phyloP scores from a whole-genome alignment of 2,888 invertebrate genomes.

The Conomelus anceps region DNA sequence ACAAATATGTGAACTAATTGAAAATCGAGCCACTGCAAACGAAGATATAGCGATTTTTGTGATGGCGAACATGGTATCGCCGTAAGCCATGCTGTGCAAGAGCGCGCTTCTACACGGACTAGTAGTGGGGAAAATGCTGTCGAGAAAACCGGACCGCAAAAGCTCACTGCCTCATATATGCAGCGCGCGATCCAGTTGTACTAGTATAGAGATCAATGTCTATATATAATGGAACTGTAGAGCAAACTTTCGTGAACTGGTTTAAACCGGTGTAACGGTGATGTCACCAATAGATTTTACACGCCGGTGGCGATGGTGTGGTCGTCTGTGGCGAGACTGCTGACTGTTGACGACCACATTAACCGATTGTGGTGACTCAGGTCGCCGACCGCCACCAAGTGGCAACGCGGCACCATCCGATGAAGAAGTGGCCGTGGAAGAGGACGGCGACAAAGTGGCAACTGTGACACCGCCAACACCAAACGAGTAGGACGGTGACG shows the following conservation, averaged over 20 bases:
- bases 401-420: not conserved
- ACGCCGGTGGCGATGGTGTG: slow-evolving; percentile 53
- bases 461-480: not conserved
- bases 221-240: not conserved
- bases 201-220: no score
- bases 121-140: no score
- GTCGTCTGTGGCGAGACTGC: slow-evolving; percentile 47
- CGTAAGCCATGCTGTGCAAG: no score
- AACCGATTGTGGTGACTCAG: slow-evolving; percentile 31
- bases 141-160: no score
- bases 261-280: slow-evolving; percentile 46
- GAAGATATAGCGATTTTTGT: no score
- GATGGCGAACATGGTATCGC: no score
- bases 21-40: no score
- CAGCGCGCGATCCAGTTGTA: no score
- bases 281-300: slow-evolving; percentile 71
- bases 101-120: no score
- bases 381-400: slow-evolving; percentile 27
- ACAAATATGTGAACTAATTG: no score
- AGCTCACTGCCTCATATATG: no score
- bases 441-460: not conserved
- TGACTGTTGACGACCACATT: not conserved
- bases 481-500: not conserved
- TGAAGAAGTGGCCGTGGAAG: no score
- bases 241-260: not conserved